Evolutionary conservation across 2,797 vertebrate genomes (phyloP).

Genomic region (Tarsius wallacei): DNA sequence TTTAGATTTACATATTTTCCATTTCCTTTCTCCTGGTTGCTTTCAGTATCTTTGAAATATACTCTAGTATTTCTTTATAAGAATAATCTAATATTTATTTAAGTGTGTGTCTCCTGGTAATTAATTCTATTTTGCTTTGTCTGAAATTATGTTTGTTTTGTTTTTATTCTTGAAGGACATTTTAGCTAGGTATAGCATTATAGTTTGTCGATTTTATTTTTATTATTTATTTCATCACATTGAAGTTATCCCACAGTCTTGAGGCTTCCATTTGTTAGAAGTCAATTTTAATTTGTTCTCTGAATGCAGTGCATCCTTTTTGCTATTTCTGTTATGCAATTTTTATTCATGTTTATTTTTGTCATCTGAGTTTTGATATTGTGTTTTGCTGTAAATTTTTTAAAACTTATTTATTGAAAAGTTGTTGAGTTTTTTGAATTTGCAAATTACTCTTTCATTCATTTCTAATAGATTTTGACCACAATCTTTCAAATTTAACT

Average conservation of each 20-base stretch:
- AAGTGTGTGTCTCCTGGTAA: neutral
- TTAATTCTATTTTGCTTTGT: neutral
- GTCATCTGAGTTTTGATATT: neutral
- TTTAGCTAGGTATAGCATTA: neutral
- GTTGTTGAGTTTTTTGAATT: neutral
- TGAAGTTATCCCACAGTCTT: neutral
- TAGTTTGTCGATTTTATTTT: neutral
- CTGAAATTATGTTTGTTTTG: neutral
- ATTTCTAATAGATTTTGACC: neutral
- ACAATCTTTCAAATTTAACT: neutral
- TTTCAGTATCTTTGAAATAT: neutral
- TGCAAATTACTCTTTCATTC: neutral
- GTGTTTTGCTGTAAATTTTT: neutral
- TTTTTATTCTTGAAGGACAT: neutral
- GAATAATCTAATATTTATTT: neutral
- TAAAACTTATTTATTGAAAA: neutral
- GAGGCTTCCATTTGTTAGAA: neutral
- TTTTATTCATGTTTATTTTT: neutral
- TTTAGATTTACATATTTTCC: neutral
- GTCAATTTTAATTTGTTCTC: neutral
- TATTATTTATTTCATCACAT: neutral
- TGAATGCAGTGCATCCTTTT: neutral
- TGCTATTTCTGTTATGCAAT: neutral
- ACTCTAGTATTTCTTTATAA: neutral
- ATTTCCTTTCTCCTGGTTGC: neutral